Evolutionary conservation across 2,888 invertebrate genomes (phyloP).

Genomic region (Frankliniella fusca): DNA sequence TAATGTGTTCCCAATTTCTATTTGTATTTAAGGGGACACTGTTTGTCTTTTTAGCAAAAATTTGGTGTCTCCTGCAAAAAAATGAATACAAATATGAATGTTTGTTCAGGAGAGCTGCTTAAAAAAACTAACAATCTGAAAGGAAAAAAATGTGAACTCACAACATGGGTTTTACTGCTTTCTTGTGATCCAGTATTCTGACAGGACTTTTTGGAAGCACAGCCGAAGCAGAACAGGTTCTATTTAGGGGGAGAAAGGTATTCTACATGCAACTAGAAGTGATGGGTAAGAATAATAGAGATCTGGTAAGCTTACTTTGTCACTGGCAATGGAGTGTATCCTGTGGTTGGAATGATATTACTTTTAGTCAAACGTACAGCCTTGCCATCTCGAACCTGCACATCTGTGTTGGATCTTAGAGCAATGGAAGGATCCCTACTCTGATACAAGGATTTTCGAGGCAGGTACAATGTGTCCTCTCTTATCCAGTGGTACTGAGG

Average conservation of each 20-base stretch:
- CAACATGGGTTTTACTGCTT: too few species aligned
- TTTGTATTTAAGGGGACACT: not conserved
- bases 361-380: not conserved
- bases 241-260: not conserved
- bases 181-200: too few species aligned
- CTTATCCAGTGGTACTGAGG: constrained; percentile 33
- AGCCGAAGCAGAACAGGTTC: not conserved
- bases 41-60: not conserved
- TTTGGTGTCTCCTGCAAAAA: not conserved
- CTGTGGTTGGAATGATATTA: not conserved
- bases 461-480: constrained; percentile 28
- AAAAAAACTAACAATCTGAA: too few species aligned
- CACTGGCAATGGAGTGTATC: not conserved
- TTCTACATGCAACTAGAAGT: not conserved
- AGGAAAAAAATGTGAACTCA: too few species aligned
- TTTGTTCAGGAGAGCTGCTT: too few species aligned
- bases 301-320: not conserved
- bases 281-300: not conserved
- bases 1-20: not conserved
- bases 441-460: constrained; percentile 45
- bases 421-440: constrained; percentile 42
- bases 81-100: not conserved
- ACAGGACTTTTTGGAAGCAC: not conserved
- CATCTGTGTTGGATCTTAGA: not conserved
- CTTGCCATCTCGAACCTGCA: not conserved